Evolutionary conservation across 2,113 vertebrate species (phyloP), one percentile per base, ranked within the genome.

Genomic region (Platysteira castanea): DNA sequence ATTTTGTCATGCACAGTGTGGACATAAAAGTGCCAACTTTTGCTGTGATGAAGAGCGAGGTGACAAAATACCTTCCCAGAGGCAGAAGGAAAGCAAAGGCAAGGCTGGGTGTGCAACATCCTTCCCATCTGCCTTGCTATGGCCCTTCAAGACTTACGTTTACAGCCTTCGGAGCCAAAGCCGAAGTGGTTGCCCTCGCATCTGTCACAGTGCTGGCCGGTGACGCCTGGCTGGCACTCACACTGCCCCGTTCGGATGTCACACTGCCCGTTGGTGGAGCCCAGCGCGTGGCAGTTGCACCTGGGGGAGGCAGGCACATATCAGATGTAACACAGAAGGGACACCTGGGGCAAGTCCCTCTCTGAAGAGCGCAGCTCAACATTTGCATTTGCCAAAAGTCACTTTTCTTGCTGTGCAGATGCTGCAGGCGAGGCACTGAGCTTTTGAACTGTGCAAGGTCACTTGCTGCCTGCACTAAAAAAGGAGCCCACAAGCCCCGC

Each of bases 171-270:
- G 0, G 98, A 98, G 76, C 99, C 96, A 78, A 99, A 99, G 47
- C 99, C 99, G 0, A 99, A 99, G 98, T 99, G 99, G 98, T 99
- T 99, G 97, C 76, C 90, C 92, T 99, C 99, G 2, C 99, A 99
- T n/a, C 69, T 98, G 24, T 99, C 98, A 0, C 99, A 99, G 35
- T 86, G 99, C 63, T 98, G 98, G 18, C 99, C 98, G 0, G 98
- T 96, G 71, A 99, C 88, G 3, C 99, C 99, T 0, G 99, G 99
- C 95, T 99, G 99, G 96, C 99, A 99, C 93, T 99, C 99, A 5
- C 99, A 99, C 95, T 99, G 99, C 27, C 99, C 99, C 0, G 79
- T 98, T 2, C 3, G 87, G 90, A 99, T 98, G 97, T 99, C 99
- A 70, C 99, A 99, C 93, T 99, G 99, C 1, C 99, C 99, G 0